phyloP scores from a whole-genome alignment of 2,113 vertebrate species.

The Sus scrofa region T2T-Sscrofa CM000826.6:154606501-154607000 shows the following conservation, averaged over 20 bases:
- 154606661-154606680: rapidly evolving
- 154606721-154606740: not conserved
- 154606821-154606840: rapidly evolving
- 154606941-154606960: rapidly evolving
- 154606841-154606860: rapidly evolving
- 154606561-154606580: not conserved
- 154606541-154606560: rapidly evolving
- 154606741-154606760: not conserved
- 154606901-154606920: not conserved
- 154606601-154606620: rapidly evolving
- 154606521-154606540: not conserved
- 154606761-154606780: not conserved
- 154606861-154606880: not conserved
- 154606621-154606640: not conserved
- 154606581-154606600: not conserved
- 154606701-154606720: not conserved
- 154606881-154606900: not conserved
- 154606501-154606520: too few species aligned
- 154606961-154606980: rapidly evolving
- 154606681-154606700: not conserved
- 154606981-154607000: not conserved
- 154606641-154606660: rapidly evolving
- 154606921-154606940: not conserved
- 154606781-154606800: not conserved
- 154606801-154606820: rapidly evolving